Evolutionary conservation across 2,113 vertebrate genomes (phyloP), one percentile per base, ranked within the genome.

Genomic region (Alosa alosa): DNA sequence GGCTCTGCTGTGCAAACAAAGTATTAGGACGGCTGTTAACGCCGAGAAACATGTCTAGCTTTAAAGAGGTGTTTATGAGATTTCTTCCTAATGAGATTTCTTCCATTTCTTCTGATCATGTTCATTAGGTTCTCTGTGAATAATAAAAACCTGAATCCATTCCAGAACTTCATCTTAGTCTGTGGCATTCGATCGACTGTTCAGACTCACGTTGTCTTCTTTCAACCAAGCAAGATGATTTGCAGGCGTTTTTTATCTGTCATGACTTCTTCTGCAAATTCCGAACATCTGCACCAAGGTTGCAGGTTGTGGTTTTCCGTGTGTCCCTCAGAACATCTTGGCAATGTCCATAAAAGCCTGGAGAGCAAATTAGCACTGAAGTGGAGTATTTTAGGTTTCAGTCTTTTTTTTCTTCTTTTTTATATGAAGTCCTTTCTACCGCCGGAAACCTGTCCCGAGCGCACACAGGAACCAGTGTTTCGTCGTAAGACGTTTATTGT

Each of bases 401-500:
- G 64, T 72, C 25, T 72, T 31, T 60, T 60, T 20, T 22, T 60
- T 64, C 25, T 72, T 72, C n/a, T n/a, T n/a, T n/a, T n/a, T n/a
- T n/a, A n/a, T 72, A 31, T 72, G 6, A 25, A 72, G 64, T 72
- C 64, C 13, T 72, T 72, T 72, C 64, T 72, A 72, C 8, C 64
- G 13, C 64, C 64, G 64, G 64, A 72, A 72, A 72, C 64, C 31
- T 72, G 64, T 72, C 64, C 64, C 3, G 64, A 36, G 64, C 64
- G 36, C 64, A 72, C 64, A 72, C 64, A 72, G 64, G 64, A 72
- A 72, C n/a, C 64, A 72, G 64, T 72, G 64, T 72, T 72, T 55
- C n/a, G 64, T 36, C 64, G 64, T 72, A 72, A 72, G 64, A 72
- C 64, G 10, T 72, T 72, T 72, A 72, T 72, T 72, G 64, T 72